Evolutionary conservation across 1,140 invertebrate species (phyloP), one percentile per base, ranked within the genome.

Genomic region (honey bee (Apis mellifera)): DNA sequence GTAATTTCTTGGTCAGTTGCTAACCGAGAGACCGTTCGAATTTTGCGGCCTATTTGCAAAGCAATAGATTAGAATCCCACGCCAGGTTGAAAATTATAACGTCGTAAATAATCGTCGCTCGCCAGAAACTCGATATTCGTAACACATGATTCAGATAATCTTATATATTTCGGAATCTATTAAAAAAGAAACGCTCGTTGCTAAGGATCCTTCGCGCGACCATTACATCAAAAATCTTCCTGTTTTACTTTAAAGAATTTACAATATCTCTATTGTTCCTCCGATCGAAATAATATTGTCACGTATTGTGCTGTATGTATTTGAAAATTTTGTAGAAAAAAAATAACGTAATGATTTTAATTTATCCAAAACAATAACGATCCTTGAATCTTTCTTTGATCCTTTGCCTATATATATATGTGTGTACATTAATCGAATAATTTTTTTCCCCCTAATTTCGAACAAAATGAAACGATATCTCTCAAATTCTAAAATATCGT

Each of bases 131-230:
- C 55, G 72, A 76, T 82, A 76, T 48, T 82, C 54, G 73, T 59
- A 42, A 23, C 79, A 23, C 42, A 2, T 42, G 23, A 57, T 66
- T 68, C 55, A 19, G 42, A 42, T 17, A 9, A 42, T 48, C 17
- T 17, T 64, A 55, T 75, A 76, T 69, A 82, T 82, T 60, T 76
- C 23, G 17, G 32, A 8, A 69, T 82, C 73, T 75, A 76, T 82
- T 59, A 62, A 76, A 68, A 57, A 76, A 69, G 26, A 78, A 70
- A 59, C 15, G 15, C 9, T 42, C 75, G n/a, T 26, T 42, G 64
- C 42, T 32, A 73, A 68, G 17, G 64, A 54, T 69, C 48, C 48
- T 50, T 9, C 59, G 23, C 48, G 50, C 69, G 19, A 62, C 19
- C n/a, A 19, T 17, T 64, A 48, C 60, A 76, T 65, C 73, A n/a